Evolutionary conservation across 1,140 invertebrate species (phyloP).

Genomic region (Stegodyphus mimosarum): DNA sequence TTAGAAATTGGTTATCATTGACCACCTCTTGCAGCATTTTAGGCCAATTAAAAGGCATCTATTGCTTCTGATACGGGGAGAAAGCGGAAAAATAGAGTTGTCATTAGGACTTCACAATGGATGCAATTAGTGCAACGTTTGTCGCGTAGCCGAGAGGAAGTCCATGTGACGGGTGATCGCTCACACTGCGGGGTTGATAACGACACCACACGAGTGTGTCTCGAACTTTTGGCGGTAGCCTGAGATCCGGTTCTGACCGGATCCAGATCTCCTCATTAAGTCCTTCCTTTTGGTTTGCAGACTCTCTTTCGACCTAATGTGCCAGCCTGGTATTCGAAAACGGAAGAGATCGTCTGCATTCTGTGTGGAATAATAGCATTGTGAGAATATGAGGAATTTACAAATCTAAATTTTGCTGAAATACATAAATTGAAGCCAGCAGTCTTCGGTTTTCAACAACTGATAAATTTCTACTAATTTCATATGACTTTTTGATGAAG

Average conservation of each 20-base stretch:
- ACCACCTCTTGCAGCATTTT: no score
- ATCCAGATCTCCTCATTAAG: neutral
- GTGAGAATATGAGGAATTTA: no score
- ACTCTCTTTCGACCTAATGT: constrained; percentile 12
- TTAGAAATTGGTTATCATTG: no score
- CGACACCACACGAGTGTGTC: neutral
- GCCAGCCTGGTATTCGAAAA: neutral
- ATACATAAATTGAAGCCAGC: no score
- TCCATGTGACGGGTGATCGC: constrained; percentile 20
- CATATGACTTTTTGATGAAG: no score
- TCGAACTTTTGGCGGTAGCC: neutral
- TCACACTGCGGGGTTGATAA: constrained; percentile 2
- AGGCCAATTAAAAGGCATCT: no score
- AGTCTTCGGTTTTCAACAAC: no score
- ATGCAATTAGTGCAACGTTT: constrained; percentile 7
- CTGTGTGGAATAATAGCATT: no score
- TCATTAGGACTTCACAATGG: constrained; percentile 7
- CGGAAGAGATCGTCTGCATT: no score
- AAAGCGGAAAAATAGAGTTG: constrained; percentile 19
- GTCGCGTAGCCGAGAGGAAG: constrained; percentile 11
- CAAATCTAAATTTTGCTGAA: no score
- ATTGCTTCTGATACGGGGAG: no score
- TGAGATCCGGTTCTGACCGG: neutral
- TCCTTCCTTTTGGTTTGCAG: neutral
- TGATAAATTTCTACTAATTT: no score